Evolutionary conservation across 2,888 invertebrate genomes (phyloP).

Genomic region (Linnaemya tessellans): DNA sequence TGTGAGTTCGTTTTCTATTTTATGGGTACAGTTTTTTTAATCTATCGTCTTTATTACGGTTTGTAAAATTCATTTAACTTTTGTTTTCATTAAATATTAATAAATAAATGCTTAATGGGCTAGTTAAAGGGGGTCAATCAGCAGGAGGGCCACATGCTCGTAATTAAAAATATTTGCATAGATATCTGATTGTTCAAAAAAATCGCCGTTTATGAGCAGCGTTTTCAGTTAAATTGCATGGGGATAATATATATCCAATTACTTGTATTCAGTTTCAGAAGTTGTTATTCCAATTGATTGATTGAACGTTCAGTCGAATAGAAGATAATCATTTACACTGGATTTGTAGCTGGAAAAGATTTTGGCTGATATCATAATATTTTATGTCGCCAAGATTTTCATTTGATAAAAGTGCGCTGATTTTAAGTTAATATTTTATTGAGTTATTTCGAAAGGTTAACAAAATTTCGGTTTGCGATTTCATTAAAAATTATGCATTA

Average conservation of each 20-base stretch:
- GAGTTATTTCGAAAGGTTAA: too few species aligned
- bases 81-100: conserved; percentile 71
- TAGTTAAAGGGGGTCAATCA: conserved; percentile 50
- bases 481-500: too few species aligned
- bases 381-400: too few species aligned
- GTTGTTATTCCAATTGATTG: neutral
- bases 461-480: too few species aligned
- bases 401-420: too few species aligned
- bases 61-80: conserved; percentile 65
- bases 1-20: conserved; percentile 34
- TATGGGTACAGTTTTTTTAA: conserved; percentile 59
- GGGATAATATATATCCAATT: too few species aligned
- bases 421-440: too few species aligned
- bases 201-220: neutral
- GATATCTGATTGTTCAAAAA: neutral
- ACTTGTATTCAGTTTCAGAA: too few species aligned
- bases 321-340: too few species aligned
- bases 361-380: too few species aligned
- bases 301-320: neutral
- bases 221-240: neutral
- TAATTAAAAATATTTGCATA: neutral
- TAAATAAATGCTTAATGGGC: conserved; percentile 62
- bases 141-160: neutral
- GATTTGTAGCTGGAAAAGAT: too few species aligned
- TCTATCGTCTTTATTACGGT: conserved; percentile 31